Evolutionary conservation across 2,888 invertebrate genomes (phyloP), one percentile per base, ranked within the genome.

Genomic region (Diarsia brunnea): DNA sequence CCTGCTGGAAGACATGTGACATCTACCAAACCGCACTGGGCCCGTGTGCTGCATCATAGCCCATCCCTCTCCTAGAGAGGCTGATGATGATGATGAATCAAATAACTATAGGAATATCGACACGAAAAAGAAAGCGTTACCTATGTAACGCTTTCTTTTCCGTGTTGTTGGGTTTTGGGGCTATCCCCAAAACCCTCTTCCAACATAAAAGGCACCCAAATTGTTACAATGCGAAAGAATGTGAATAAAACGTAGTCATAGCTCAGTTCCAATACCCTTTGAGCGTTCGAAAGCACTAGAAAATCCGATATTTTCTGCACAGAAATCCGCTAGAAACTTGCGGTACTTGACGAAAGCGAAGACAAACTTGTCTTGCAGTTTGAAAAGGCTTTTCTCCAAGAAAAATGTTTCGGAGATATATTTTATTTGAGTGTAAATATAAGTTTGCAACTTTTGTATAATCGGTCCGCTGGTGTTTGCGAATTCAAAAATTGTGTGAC

Each of bases 231-330:
- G 38, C 53, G 61, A 53, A 69, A 16, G 70, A 58, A 69, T 66
- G 55, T 47, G 65, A 69, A 66, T 11, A 79, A 43, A 69, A 69
- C 31, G 49, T 38, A 61, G 12, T 38, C 24, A 12, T 31, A 45
- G 24, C 60, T 64, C 67, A 51, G 12, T 31, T 60, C n/a, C 19
- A 69, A 78, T 74, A 67, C 75, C 49, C 71, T 69, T 73, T 49
- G 49, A 72, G 38, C 66, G 51, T 72, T 80, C 60, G 69, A 80
- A 84, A 76, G 75, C 69, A 70, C 84, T 82, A 69, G 75, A 80
- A 82, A 81, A 87, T 82, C 82, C 69, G 72, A 84, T 79, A 86
- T 84, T 84, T 81, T 77, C 73, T 47, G 14, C 31, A 67, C 73
- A 75, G 49, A 80, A 70, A 74, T 73, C 64, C 64, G 19, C 58